Percentiles rank a stretch among this genome's conserved stretches.
Evolutionary conservation across 2,797 vertebrate genomes (phyloP).

Genomic region (Sylvilagus floridanus): DNA sequence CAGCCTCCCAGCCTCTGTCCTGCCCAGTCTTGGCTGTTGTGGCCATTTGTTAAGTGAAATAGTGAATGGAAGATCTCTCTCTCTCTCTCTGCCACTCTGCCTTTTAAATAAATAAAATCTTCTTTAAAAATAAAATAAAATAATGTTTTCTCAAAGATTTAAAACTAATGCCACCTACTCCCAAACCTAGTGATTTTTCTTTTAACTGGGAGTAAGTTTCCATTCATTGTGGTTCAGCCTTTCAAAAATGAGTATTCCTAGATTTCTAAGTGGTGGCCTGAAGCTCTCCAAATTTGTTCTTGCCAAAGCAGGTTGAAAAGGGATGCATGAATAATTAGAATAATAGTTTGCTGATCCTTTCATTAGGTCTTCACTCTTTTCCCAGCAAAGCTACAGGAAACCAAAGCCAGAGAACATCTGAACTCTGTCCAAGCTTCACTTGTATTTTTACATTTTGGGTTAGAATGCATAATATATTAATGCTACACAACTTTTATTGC

Average conservation of each 20-base stretch:
- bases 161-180: not conserved
- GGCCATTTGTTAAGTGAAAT: no score
- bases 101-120: no score
- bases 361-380: conserved; percentile 76
- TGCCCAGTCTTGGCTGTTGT: no score
- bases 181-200: not conserved
- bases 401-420: conserved; percentile 83
- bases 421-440: conserved; percentile 83
- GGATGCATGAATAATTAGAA: not conserved
- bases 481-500: conserved; percentile 85
- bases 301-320: not conserved
- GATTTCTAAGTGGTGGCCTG: not conserved
- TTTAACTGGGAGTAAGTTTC: not conserved
- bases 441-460: conserved; percentile 86
- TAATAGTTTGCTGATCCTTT: conserved; percentile 48
- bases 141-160: not conserved
- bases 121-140: no score
- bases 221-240: not conserved
- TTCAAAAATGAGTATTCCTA: not conserved
- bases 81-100: no score
- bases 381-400: conserved; percentile 76
- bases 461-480: conserved; percentile 88
- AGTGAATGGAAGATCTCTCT: no score
- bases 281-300: not conserved
- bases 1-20: no score